Evolutionary conservation across 2,888 invertebrate genomes (phyloP), one percentile per base, ranked within the genome.

Genomic region (Mimachlamys varia): DNA sequence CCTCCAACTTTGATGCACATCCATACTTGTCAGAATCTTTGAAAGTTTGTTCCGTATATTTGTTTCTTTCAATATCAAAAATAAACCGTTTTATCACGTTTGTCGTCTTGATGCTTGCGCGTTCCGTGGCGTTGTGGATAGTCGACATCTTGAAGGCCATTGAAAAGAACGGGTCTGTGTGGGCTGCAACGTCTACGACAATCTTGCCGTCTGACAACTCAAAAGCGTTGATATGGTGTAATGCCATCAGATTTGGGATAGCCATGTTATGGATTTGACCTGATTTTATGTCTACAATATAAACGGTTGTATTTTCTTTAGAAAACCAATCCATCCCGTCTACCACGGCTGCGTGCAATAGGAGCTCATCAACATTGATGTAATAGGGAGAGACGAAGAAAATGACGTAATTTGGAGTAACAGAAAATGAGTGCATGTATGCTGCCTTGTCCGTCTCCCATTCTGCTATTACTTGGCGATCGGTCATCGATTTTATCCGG

Each of bases 381-480:
- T 93, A 95, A 88, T 95, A 93, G 4, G 96, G 96, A 87, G 93
- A 93, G 27, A 94, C 94, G 49, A 96, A 93, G 13, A 96, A 88
- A 17, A 96, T 91, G 12, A 94, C 95, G 91, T 95, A 95, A 50
- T 94, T 92, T 89, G 93, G 89, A 0, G 96, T 95, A 0, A 94
- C 93, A 0, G 94, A 95, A 90, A 96, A 95, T 0, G 95, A 95
- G 90, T 96, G 96, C 95, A 96, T 95, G 90, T 96, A 96, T 0
- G 95, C 94, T 15, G 94, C 91, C 33, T 92, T 92, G 37, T 93
- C 94, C 27, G 95, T 93, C 0, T 92, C 88, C 92, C 95, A 94
- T 27, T 91, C 90, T 0, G 95, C 94, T 22, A 96, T 90, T 22
- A 94, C 89, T 90, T 95, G 94, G 10, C 95, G 91, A 0, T 94